These are phyloP conservation scores for Mohoua ochrocephala DNA, from an alignment of 2,113 vertebrate species.

Conservation along the genomic window DNA sequence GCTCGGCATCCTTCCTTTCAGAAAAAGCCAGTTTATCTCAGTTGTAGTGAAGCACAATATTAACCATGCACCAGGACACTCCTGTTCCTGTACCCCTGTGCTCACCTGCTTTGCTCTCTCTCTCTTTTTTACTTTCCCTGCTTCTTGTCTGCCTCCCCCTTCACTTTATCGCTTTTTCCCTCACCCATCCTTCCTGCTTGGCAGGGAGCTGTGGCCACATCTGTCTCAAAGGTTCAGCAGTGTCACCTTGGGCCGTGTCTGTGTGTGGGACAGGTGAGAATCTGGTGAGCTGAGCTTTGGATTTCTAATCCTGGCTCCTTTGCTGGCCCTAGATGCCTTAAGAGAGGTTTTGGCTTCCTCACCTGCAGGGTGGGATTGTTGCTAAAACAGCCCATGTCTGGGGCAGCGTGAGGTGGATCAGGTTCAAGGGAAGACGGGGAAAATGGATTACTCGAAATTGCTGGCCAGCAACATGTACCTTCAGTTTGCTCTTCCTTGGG, in stretches of 20 bases:
- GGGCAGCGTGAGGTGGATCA: rapidly evolving
- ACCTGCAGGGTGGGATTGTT: background rate
- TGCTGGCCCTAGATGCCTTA: background rate
- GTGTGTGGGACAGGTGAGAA: background rate
- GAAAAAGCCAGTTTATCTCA: background rate
- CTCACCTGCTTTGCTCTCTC: background rate
- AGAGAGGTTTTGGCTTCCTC: background rate
- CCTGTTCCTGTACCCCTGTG: background rate
- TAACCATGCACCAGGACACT: background rate
- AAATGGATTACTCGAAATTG: background rate
- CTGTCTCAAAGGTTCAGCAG: background rate
- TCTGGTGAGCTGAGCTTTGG: background rate
- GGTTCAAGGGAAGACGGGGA: background rate
- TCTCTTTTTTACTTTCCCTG: background rate
- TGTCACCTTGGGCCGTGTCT: rapidly evolving
- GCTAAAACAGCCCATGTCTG: background rate
- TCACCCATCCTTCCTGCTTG: background rate
- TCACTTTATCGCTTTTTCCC: background rate
- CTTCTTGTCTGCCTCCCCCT: background rate
- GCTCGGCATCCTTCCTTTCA: background rate
- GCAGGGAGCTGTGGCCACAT: background rate
- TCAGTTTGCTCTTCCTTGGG: background rate
- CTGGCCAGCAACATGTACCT: background rate
- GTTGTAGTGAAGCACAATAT: background rate
- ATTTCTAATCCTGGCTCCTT: background rate